Evolutionary conservation across 2,113 vertebrate genomes (phyloP), one percentile per base, ranked within the genome.

Genomic region (Salvator merianae): DNA sequence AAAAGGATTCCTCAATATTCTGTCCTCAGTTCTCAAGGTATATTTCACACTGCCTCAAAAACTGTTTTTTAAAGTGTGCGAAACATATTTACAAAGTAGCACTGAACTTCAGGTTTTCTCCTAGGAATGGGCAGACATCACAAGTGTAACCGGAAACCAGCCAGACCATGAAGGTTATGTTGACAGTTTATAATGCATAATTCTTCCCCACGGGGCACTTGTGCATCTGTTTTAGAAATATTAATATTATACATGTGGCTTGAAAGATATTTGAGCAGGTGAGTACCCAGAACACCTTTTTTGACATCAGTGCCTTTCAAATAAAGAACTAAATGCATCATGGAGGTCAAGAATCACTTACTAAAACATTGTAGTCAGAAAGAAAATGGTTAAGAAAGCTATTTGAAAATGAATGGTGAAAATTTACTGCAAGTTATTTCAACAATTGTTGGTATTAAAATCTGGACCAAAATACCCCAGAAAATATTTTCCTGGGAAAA

Each of bases 111-210:
- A 0, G 1, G 0, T n/a, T 1, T 82, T 26, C 9, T 79, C 14
- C 32, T 8, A 4, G 32, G 32, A 12, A 43, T 14, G 1, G 28
- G 62, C 12, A 53, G 3, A 9, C 3, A 72, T 13, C 2, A 73
- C 20, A 81, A 77, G 55, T 62, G 2, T 24, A 86, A 88, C 87
- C 28, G 20, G 7, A 86, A 91, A 80, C 0, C 1, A 84, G 1
- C 20, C 47, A 38, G 76, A 63, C 36, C 43, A n/a, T 47, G 72
- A 82, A 86, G 4, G 36, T 59, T 59, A 26, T 40, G 3, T 78
- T 73, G 40, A 89, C 81, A 84, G 6, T 69, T 84, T 84, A 3
- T 59, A 87, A 75, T 78, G 76, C 73, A 79, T 85, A 73, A 79
- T 79, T 88, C 1, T 55, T 1, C 7, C 4, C 2, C 2, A 24